Conservation (phyloP, 1,140 invertebrate genomes). For the Cephus cinctus region DNA sequence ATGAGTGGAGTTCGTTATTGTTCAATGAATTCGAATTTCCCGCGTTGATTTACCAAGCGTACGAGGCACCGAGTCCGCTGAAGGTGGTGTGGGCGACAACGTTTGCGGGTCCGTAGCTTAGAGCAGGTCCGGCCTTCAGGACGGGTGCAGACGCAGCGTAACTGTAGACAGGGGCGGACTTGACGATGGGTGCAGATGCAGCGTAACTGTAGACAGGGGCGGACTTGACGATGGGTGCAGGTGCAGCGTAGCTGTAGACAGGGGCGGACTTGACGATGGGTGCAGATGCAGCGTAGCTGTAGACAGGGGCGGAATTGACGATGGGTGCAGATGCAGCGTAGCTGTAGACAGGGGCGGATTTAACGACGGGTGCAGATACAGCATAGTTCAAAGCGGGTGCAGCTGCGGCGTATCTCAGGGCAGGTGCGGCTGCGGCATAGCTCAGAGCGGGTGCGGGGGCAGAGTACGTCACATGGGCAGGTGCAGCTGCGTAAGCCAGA, state of each 20-base stretch:
- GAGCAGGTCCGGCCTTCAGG: slow-evolving; percentile 14
- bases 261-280: slow-evolving; percentile 46
- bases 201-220: slow-evolving; percentile 57
- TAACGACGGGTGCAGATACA: slow-evolving; percentile 43
- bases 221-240: slow-evolving; percentile 33
- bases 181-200: slow-evolving; percentile 55
- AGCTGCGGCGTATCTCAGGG: slow-evolving; percentile 39
- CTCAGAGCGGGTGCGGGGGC: slow-evolving; percentile 19
- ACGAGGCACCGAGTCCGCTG: slow-evolving; percentile 28
- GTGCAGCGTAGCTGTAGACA: slow-evolving; percentile 18
- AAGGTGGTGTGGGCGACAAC: slow-evolving; percentile 18
- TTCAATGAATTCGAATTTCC: too few relatives aligned
- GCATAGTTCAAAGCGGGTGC: slow-evolving; percentile 39
- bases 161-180: slow-evolving; percentile 8
- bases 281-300: slow-evolving; percentile 39
- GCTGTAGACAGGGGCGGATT: slow-evolving; percentile 52
- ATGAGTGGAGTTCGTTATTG: too few relatives aligned
- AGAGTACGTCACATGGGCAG: slow-evolving; percentile 12
- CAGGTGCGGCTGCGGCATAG: slow-evolving; percentile 23
- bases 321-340: slow-evolving; percentile 56
- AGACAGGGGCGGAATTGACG: slow-evolving; percentile 27
- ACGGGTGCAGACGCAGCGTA: slow-evolving; percentile 11
- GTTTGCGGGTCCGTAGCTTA: slow-evolving; percentile 4
- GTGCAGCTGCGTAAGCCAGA: slow-evolving; percentile 33
- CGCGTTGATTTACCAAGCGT: slow-evolving; percentile 24